These are phyloP conservation scores for Nesogale talazaci DNA, from an alignment of 2,113 vertebrate species.

Conservation along the genomic window DNA sequence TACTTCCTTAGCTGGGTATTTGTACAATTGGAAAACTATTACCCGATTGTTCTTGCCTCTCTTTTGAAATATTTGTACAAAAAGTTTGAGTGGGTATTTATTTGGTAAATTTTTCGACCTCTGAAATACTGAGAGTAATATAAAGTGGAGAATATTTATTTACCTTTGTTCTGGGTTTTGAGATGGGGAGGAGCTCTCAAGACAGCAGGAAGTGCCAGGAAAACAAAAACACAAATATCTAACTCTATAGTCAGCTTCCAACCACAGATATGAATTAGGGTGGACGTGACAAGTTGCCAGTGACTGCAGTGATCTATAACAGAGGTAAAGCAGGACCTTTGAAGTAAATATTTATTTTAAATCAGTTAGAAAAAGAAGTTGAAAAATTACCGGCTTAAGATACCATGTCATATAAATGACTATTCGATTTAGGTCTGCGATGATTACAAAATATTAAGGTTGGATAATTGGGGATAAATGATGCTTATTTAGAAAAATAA, in stretches of 20 bases:
- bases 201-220: slow-evolving; percentile 49
- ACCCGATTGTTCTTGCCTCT: slow-evolving; percentile 42
- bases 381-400: not conserved
- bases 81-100: slow-evolving; percentile 42
- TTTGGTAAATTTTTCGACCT: slow-evolving; percentile 77
- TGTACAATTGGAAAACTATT: slow-evolving; percentile 47
- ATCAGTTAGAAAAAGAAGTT: not conserved
- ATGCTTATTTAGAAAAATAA: not conserved
- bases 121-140: slow-evolving; percentile 65
- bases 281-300: not conserved
- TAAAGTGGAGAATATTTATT: slow-evolving; percentile 65
- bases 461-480: too few species aligned
- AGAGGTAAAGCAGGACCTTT: not conserved
- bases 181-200: slow-evolving; percentile 58
- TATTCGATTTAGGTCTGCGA: slow-evolving; percentile 20
- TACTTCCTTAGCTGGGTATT: not conserved
- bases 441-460: too few species aligned
- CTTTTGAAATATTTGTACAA: slow-evolving; percentile 49
- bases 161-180: slow-evolving; percentile 39
- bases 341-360: slow-evolving; percentile 18
- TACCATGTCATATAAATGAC: not conserved
- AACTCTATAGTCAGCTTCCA: not conserved
- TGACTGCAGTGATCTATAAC: slow-evolving; percentile 25
- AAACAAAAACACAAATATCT: slow-evolving; percentile 36
- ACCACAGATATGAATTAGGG: not conserved